A percentile compares a stretch with the other conserved stretches of the same genome.
These are phyloP conservation scores for Pollenia amentaria DNA, from an alignment of 2,888 invertebrate species.

Conservation along the genomic window DNA sequence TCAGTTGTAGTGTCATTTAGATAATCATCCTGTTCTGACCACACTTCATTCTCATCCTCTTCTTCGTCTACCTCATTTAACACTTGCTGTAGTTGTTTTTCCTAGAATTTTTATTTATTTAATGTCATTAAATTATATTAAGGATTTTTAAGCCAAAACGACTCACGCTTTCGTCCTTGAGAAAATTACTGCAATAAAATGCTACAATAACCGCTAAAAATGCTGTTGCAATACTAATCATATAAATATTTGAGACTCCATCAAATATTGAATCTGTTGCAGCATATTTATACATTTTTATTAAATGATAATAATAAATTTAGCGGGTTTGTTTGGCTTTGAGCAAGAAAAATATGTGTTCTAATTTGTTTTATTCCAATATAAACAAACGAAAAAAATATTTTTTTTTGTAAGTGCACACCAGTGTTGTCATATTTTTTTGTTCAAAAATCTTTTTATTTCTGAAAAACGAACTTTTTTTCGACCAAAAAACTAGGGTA, in stretches of 20 bases:
- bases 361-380: not conserved
- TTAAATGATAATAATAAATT: not conserved
- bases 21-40: slow-evolving; percentile 9
- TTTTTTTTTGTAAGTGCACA: not conserved
- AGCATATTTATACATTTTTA: slow-evolving; percentile 71
- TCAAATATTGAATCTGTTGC: slow-evolving; percentile 69
- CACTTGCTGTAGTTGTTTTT: slow-evolving; percentile 44
- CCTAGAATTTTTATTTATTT: slow-evolving; percentile 41
- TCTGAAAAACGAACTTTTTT: too few species aligned
- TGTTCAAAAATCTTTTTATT: too few species aligned
- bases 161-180: slow-evolving; percentile 75
- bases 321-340: not conserved
- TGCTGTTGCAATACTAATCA: slow-evolving; percentile 76
- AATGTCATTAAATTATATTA: slow-evolving; percentile 1
- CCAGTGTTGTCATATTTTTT: too few species aligned
- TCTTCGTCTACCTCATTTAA: slow-evolving; percentile 29
- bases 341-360: not conserved
- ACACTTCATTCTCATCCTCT: slow-evolving; percentile 9
- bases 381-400: slow-evolving; percentile 14
- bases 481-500: too few species aligned
- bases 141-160: not conserved
- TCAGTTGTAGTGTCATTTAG: slow-evolving; percentile 46
- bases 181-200: slow-evolving; percentile 76
- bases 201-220: slow-evolving; percentile 77
- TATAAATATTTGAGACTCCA: slow-evolving; percentile 76